phyloP scores from a whole-genome alignment of 2,797 vertebrate species.

The Neoniphon sammara region DNA sequence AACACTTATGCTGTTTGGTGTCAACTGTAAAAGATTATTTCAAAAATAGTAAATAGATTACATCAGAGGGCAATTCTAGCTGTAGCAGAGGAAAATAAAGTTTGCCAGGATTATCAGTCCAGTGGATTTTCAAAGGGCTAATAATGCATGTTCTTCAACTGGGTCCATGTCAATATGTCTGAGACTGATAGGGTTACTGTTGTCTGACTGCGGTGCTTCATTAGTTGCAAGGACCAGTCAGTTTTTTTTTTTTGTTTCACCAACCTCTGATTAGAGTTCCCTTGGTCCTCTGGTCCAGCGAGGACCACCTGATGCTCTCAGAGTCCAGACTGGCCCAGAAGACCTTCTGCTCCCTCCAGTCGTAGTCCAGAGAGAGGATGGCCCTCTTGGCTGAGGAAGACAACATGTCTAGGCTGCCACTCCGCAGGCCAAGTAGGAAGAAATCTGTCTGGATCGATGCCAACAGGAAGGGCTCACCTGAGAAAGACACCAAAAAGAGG shows the following conservation, averaged over 20 bases:
- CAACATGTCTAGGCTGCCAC: constrained; percentile 81
- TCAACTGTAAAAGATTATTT: no score
- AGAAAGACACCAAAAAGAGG: constrained; percentile 26
- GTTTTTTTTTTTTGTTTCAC: neutral
- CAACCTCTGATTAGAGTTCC: constrained; percentile 89
- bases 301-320: constrained; percentile 89
- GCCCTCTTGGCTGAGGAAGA: constrained; percentile 79
- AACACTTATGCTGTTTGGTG: no score
- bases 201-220: no score
- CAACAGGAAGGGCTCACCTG: constrained; percentile 86
- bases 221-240: no score
- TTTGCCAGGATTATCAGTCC: no score
- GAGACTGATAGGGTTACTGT: no score
- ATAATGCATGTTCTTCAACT: neutral
- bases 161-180: neutral
- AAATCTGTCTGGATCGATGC: constrained; percentile 86
- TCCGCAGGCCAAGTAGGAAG: constrained; percentile 84
- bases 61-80: no score
- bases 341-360: constrained; percentile 85
- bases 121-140: no score
- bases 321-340: constrained; percentile 89
- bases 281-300: constrained; percentile 81
- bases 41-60: no score
- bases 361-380: constrained; percentile 89
- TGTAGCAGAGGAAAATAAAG: neutral